These are phyloP conservation scores for Nephrotoma appendiculata DNA, from an alignment of 2,888 invertebrate species.

Conservation along the genomic window DNA sequence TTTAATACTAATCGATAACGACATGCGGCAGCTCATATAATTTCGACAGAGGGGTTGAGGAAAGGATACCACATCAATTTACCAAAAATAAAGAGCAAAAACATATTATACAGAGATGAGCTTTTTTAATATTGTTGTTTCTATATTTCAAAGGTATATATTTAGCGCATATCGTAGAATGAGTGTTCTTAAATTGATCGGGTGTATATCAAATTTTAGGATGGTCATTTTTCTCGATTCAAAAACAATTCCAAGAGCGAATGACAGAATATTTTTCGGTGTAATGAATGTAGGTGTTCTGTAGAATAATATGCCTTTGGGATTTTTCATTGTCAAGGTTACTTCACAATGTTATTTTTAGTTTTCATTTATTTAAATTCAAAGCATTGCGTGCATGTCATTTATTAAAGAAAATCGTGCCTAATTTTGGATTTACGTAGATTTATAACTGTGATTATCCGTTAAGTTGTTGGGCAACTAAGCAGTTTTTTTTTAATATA, in stretches of 20 bases:
- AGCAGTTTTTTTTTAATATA: too few species aligned
- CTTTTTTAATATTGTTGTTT: not conserved
- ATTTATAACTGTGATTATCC: not conserved
- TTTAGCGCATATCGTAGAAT: not conserved
- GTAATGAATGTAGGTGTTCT: not conserved
- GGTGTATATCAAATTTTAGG: not conserved
- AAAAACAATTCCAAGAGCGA: not conserved
- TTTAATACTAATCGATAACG: not conserved
- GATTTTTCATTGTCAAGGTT: not conserved
- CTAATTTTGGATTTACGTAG: not conserved
- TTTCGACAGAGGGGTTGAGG: not conserved
- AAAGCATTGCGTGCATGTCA: not conserved
- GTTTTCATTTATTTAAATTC: not conserved
- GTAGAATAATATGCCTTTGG: not conserved
- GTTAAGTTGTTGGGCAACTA: too few species aligned
- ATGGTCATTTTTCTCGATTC: not conserved
- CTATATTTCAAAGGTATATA: not conserved
- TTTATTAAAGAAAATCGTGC: not conserved
- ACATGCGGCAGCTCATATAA: not conserved
- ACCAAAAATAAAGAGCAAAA: not conserved
- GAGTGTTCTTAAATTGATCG: not conserved
- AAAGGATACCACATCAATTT: not conserved
- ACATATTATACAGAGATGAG: not conserved
- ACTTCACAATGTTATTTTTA: not conserved
- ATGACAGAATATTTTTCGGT: not conserved